Evolutionary conservation across 2,113 vertebrate genomes (phyloP).

Genomic region (Oryzias woworae): DNA sequence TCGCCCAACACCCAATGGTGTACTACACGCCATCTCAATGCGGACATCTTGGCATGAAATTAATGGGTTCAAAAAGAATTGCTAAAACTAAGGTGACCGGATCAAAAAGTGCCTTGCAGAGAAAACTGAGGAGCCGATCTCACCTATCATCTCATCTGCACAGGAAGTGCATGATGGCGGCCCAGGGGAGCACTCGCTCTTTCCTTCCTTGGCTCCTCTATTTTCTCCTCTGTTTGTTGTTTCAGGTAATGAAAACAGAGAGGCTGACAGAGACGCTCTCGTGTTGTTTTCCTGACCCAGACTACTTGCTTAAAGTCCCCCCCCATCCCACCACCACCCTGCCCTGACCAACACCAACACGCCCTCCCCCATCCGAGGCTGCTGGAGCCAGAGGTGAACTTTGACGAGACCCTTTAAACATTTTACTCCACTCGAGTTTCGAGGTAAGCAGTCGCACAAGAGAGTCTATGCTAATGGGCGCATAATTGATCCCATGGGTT

Average conservation of each 20-base stretch:
- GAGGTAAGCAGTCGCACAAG: conserved; percentile 54
- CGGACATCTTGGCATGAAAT: neutral
- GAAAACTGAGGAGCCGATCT: conserved; percentile 38
- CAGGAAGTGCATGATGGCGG: conserved; percentile 68
- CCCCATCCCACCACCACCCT: conserved; percentile 5
- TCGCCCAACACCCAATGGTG: neutral
- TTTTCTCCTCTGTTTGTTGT: conserved; percentile 61
- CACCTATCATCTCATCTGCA: conserved; percentile 74
- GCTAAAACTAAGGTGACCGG: neutral
- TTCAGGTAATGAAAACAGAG: conserved; percentile 79
- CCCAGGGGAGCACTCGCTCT: conserved; percentile 63
- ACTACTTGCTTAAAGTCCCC: conserved; percentile 69
- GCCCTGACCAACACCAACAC: too few relatives aligned
- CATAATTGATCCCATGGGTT: conserved; percentile 66
- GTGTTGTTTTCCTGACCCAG: conserved; percentile 67
- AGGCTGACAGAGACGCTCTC: conserved; percentile 70
- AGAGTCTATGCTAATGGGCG: conserved; percentile 57
- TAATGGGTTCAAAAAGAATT: neutral
- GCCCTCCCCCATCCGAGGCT: neutral
- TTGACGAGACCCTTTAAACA: conserved; percentile 59
- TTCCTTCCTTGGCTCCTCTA: conserved; percentile 57
- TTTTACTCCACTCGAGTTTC: conserved; percentile 36
- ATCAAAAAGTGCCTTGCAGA: neutral
- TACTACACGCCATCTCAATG: too few relatives aligned
- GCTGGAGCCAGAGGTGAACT: conserved; percentile 72